phyloP scores from a whole-genome alignment of 2,113 vertebrate genomes.

The Tetraodon nigroviridis region DNA sequence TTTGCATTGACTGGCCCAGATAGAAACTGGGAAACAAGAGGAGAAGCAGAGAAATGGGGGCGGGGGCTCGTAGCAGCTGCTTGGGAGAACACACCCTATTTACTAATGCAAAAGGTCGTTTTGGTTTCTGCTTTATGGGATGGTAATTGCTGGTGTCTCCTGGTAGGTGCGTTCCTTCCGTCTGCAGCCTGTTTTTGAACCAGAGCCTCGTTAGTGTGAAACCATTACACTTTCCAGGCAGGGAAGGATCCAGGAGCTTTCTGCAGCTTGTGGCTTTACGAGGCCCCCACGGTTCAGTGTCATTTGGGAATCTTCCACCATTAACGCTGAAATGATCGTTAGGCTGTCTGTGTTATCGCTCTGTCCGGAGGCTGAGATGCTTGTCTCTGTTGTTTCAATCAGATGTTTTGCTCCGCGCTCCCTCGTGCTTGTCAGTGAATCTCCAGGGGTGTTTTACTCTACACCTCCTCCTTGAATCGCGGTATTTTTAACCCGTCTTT shows the following conservation, averaged over 20 bases:
- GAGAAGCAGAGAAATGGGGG: conserved; percentile 27
- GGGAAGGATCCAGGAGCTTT: background rate
- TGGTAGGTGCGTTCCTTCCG: conserved; percentile 3
- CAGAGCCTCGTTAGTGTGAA: background rate
- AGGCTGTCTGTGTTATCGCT: too few species aligned
- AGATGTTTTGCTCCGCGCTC: too few species aligned
- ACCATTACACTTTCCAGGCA: background rate
- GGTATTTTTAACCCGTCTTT: background rate
- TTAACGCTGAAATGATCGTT: too few species aligned
- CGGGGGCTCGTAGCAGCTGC: conserved; percentile 51
- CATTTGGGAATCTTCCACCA: too few species aligned
- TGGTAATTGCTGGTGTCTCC: conserved; percentile 22
- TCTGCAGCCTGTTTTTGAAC: background rate
- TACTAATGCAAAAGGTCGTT: conserved; percentile 14
- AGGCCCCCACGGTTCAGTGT: too few species aligned
- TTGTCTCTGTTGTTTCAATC: too few species aligned
- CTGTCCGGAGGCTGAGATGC: too few species aligned
- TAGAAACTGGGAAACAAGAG: conserved; percentile 63
- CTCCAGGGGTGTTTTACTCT: background rate
- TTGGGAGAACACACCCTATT: conserved; percentile 19
- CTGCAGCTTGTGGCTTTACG: background rate
- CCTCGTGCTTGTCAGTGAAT: too few species aligned
- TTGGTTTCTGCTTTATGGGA: conserved; percentile 20
- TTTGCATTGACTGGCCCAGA: conserved; percentile 60
- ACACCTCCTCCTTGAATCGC: background rate